phyloP scores from a whole-genome alignment of 2,888 invertebrate species.

The Tetheella fluctuosa region DNA sequence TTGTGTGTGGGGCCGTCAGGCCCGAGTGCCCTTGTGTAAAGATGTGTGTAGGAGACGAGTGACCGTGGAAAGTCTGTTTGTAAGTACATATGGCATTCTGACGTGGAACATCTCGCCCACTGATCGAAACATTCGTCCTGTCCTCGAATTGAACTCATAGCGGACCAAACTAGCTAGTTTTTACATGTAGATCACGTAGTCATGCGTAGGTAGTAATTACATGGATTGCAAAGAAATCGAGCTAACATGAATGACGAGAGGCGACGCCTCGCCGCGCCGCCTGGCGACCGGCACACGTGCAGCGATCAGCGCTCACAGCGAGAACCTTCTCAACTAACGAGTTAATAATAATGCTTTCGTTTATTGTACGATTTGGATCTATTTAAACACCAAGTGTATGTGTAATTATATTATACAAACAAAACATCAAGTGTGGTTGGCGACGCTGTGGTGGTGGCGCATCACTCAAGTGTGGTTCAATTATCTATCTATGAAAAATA shows the following conservation, averaged over 20 bases:
- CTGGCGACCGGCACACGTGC: constrained; percentile 71
- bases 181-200: constrained; percentile 46
- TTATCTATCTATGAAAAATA: too few species aligned
- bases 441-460: too few species aligned
- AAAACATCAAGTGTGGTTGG: too few species aligned
- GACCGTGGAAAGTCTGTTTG: constrained; percentile 78
- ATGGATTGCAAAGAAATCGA: constrained; percentile 58
- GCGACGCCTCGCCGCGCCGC: constrained; percentile 63
- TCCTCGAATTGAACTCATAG: constrained; percentile 29
- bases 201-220: constrained; percentile 57
- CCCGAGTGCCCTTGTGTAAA: constrained; percentile 78
- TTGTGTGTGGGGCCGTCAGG: constrained; percentile 75
- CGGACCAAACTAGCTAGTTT: constrained; percentile 48
- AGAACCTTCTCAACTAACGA: constrained; percentile 59
- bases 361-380: constrained; percentile 44
- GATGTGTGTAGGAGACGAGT: constrained; percentile 79
- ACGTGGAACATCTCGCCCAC: constrained; percentile 55
- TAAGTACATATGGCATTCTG: constrained; percentile 73
- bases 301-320: constrained; percentile 48
- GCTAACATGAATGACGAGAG: constrained; percentile 70
- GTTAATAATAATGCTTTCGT: constrained; percentile 60
- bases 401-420: constrained; percentile 34
- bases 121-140: constrained; percentile 39
- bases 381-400: constrained; percentile 29
- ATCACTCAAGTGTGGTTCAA: too few species aligned